Conservation (phyloP, 2,797 vertebrate genomes). For the Argentina silus region DNA sequence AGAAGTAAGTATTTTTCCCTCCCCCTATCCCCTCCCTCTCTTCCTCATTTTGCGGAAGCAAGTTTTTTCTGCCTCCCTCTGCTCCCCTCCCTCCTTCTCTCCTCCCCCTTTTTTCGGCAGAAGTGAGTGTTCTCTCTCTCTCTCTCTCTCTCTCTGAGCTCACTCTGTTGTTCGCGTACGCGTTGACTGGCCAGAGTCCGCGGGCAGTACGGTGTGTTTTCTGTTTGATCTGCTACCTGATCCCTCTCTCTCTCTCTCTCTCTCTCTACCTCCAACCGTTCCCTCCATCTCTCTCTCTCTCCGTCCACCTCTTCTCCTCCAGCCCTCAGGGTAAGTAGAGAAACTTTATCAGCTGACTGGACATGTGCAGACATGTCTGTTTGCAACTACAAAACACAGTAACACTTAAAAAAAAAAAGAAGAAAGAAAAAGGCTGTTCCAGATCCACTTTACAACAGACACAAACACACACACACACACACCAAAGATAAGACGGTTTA, state of each 20-base stretch:
- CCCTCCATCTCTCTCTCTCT: constrained; percentile 40
- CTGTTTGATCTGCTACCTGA: constrained; percentile 46
- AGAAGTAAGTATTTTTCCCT: constrained; percentile 4
- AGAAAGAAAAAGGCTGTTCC: background rate
- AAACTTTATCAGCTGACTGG: constrained; percentile 56
- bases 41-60: constrained; percentile 24
- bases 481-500: background rate
- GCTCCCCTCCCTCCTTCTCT: background rate
- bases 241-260: constrained; percentile 34
- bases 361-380: constrained; percentile 53
- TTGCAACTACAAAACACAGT: constrained; percentile 6
- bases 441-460: background rate
- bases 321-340: constrained; percentile 75
- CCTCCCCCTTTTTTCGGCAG: constrained; percentile 8
- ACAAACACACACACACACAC: background rate
- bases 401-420: background rate
- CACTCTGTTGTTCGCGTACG: constrained; percentile 80
- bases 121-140: background rate
- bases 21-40: constrained; percentile 43
- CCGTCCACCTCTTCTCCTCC: constrained; percentile 48
- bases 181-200: constrained; percentile 92
- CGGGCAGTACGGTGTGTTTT: constrained; percentile 74
- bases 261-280: constrained; percentile 5
- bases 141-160: constrained; percentile 53
- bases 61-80: background rate